Evolutionary conservation across 2,797 vertebrate species (phyloP).

Genomic region (Rhinella marina): DNA sequence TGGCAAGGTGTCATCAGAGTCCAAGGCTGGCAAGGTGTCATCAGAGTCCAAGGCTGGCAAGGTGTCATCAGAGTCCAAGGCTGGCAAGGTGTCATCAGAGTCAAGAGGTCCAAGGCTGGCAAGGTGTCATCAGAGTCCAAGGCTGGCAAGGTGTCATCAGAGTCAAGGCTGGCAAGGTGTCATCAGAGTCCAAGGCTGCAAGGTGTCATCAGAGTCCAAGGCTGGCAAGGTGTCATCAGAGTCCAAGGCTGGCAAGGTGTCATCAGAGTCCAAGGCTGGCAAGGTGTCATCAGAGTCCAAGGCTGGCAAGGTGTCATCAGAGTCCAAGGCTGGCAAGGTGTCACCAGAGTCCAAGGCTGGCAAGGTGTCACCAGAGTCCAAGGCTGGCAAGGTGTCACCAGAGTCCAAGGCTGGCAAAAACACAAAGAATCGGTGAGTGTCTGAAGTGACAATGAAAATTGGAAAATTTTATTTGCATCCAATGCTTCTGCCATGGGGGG

Average conservation of each 20-base stretch:
- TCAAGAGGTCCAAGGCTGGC: too few species aligned
- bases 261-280: too few species aligned
- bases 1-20: slow-evolving; percentile 44
- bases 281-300: too few species aligned
- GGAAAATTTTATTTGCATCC: too few species aligned
- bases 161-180: neutral
- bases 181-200: too few species aligned
- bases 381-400: slow-evolving; percentile 18
- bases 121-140: slow-evolving; percentile 36
- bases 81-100: slow-evolving; percentile 10
- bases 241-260: too few species aligned
- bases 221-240: slow-evolving; percentile 1
- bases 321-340: too few species aligned
- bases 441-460: neutral
- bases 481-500: too few species aligned
- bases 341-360: too few species aligned
- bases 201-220: slow-evolving; percentile 34
- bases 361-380: slow-evolving; percentile 36
- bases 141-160: slow-evolving; percentile 30
- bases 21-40: neutral
- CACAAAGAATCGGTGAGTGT: slow-evolving; percentile 33
- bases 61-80: slow-evolving; percentile 30
- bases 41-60: too few species aligned
- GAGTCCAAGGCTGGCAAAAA: slow-evolving; percentile 69
- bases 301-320: slow-evolving; percentile 51